Conservation (phyloP, 2,888 invertebrate genomes). For the Bugulina stolonifera region DNA sequence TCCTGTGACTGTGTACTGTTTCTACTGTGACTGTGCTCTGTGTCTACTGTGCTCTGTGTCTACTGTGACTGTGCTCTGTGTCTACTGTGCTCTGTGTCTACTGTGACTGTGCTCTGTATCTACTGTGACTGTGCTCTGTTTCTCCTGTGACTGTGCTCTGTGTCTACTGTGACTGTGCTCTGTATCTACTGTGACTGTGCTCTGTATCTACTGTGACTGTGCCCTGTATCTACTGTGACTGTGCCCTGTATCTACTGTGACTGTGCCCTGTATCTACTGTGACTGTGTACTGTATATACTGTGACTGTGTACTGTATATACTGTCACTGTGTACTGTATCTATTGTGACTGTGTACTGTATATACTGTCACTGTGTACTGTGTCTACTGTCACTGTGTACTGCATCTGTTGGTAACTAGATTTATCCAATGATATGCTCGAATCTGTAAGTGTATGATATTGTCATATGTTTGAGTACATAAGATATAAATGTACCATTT, state of each 20-base stretch:
- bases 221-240: no score
- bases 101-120: background rate
- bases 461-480: no score
- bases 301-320: background rate
- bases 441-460: no score
- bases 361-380: background rate
- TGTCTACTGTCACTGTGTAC: background rate
- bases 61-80: no score
- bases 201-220: background rate
- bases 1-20: background rate
- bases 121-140: no score
- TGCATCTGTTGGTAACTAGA: no score
- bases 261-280: background rate
- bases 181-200: background rate
- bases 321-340: background rate
- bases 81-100: background rate
- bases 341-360: background rate
- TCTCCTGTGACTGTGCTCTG: background rate
- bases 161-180: background rate
- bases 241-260: background rate
- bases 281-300: background rate
- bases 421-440: no score
- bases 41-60: background rate
- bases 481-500: conserved; percentile 36
- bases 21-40: background rate